phyloP scores from a whole-genome alignment of 2,113 vertebrate species.

The Leucoraja erinaceus region DNA sequence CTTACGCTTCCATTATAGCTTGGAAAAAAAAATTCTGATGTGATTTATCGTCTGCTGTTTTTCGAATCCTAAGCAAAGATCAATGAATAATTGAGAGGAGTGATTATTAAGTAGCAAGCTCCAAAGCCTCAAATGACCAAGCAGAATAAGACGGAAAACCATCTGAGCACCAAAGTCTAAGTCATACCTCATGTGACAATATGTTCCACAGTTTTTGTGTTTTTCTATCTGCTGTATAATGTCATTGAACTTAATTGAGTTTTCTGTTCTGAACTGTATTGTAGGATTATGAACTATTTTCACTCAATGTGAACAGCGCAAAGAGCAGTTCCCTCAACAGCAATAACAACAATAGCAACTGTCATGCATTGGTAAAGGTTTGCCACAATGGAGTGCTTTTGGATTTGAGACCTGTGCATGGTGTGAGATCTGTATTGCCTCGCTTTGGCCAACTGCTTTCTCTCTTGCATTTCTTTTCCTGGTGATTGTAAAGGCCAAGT shows the following conservation, averaged over 20 bases:
- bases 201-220: not conserved
- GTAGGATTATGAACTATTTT: slow-evolving; percentile 23
- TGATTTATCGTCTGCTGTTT: not conserved
- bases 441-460: not conserved
- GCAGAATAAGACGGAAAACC: not conserved
- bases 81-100: not conserved
- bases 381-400: not conserved
- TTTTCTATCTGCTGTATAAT: not conserved
- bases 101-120: not conserved
- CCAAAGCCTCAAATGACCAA: not conserved
- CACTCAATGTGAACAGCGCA: not conserved
- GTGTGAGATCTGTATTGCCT: not conserved
- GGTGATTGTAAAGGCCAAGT: not conserved
- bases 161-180: not conserved
- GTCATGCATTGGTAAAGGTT: not conserved
- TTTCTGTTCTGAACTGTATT: slow-evolving; percentile 27
- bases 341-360: slow-evolving; percentile 16
- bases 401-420: slow-evolving; percentile 12
- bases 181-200: no score
- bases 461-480: not conserved
- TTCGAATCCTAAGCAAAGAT: not conserved
- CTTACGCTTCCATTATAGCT: no score
- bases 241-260: not conserved
- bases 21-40: no score
- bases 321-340: not conserved